Evolutionary conservation across 2,888 invertebrate species (phyloP), one percentile per base, ranked within the genome.

Genomic region (Ichneumoninae sp.): DNA sequence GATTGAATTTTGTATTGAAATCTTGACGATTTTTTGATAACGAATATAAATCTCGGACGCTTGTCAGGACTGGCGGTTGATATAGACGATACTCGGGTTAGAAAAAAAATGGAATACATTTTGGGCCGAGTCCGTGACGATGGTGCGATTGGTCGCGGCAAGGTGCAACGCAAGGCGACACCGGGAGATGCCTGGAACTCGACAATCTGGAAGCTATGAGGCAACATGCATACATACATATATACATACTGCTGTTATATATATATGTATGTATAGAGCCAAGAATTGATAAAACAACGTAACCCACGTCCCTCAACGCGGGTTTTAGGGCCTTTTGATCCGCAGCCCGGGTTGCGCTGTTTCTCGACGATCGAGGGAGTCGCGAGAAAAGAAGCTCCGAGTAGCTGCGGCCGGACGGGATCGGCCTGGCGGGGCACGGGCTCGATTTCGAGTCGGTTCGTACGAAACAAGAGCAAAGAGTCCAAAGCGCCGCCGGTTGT

Each of bases 401-500:
- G 7, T 63, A 65, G 70, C 73, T 50, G 47, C 44, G 40, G 54
- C 26, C 36, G 40, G 40, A 40, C 66, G 1, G 36, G 76, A 47
- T 70, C 54, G 76, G 74, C 76, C 71, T 36, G 65, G 66, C 54
- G 73, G 74, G 65, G 85, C 71, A 68, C 60, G 71, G 78, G 68
- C 82, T 83, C 78, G 85, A 75, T 85, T 84, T 83, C 71, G 81
- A 85, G 78, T 63, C 74, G 71, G 81, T 81, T 63, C 81, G 66
- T 75, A 73, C 75, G 81, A 80, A 85, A 85, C 60, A 83, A 86
- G 80, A 86, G 81, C 79, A 83, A 85, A 60, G 74, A 81, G 75
- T 86, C 85, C 82, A 86, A 85, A 88, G 87, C 89, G 88, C 87
- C 87, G 88, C 88, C 88, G 89, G 85, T 85, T 89, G 88, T 80